phyloP scores from a whole-genome alignment of 2,113 vertebrate species.

The Synodontis membranacea region DNA sequence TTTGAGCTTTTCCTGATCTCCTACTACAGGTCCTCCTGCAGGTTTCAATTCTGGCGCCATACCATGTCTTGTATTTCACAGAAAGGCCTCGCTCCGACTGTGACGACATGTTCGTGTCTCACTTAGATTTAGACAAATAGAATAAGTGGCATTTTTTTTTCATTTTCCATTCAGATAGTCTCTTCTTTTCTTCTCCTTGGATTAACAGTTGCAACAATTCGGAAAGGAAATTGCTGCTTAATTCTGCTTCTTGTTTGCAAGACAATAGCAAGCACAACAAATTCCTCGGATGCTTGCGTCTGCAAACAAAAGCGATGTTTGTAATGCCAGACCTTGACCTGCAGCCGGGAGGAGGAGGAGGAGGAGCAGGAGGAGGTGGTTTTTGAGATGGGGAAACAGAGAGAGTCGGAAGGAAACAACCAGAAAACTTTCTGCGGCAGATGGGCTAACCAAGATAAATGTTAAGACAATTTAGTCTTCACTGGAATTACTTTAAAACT shows the following conservation, averaged over 20 bases:
- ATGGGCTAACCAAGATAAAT: background rate
- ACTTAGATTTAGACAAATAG: background rate
- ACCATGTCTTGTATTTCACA: slow-evolving; percentile 26
- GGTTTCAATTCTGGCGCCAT: background rate
- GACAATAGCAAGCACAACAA: slow-evolving; percentile 60
- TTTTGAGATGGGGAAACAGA: background rate
- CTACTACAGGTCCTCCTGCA: too few species aligned
- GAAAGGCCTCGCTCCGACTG: slow-evolving; percentile 49
- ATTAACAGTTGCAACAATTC: slow-evolving; percentile 24
- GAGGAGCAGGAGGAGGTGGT: background rate
- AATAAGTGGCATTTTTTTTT: background rate
- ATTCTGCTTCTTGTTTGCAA: slow-evolving; percentile 39
- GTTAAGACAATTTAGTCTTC: background rate
- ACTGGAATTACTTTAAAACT: background rate
- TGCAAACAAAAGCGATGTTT: slow-evolving; percentile 61
- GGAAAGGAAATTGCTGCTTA: slow-evolving; percentile 60
- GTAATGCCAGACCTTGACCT: slow-evolving; percentile 43
- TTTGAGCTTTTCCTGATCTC: background rate
- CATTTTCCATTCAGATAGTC: background rate
- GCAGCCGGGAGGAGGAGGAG: slow-evolving; percentile 2
- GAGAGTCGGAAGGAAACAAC: background rate
- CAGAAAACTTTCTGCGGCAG: background rate
- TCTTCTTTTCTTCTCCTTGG: background rate
- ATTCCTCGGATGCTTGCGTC: slow-evolving; percentile 69
- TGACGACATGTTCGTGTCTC: background rate